Base-by-base conservation (phyloP, 2,888 invertebrate species). In the Dicycla oo region DNA sequence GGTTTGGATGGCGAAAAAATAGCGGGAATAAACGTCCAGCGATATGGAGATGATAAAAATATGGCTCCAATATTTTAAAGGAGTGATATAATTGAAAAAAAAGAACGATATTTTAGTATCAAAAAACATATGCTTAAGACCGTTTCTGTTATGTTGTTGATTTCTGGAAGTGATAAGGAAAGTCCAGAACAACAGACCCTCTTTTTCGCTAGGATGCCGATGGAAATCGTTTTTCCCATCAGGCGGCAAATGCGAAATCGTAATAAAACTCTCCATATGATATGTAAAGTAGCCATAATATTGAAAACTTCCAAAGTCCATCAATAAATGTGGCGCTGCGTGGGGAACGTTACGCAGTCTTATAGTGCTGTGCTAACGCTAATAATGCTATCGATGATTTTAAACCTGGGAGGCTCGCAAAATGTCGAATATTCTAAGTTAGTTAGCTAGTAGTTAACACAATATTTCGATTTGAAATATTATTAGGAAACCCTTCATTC, bases 251-350 rank as follows among this genome's bases (percentile, higher is more conserved):
- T 96, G 95, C 92, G 93, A 95, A 95, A 94, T 95, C 93, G 95
- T 95, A 96, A 96, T 96, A 96, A 96, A 96, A 95, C 93, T 94
- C 93, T 93, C 93, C 93, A 88, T 91, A 91, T 91, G 90, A 93
- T 94, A 95, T 95, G 96, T 95, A 96, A 95, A 95, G 94, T 94
- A 95, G 93, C 94, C 93, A 95, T 96, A 94, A 95, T 95, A 95
- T 94, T 95, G 95, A 94, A 96, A 95, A 95, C 92, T 96, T 95
- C 94, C 93, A 95, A 95, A 95, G 94, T 94, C 95, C 95, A 95
- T 95, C 96, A 95, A 96, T 95, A 96, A 96, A 94, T 93, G 94
- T 93, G 93, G 87, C 92, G 91, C 91, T 91, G 93, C 90, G 91
- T 92, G 92, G 95, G 94, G 94, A 92, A 91, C 88, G 90, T 87